These are phyloP conservation scores for Nomada ruficornis DNA, from an alignment of 2,888 invertebrate species.

Conservation along the genomic window DNA sequence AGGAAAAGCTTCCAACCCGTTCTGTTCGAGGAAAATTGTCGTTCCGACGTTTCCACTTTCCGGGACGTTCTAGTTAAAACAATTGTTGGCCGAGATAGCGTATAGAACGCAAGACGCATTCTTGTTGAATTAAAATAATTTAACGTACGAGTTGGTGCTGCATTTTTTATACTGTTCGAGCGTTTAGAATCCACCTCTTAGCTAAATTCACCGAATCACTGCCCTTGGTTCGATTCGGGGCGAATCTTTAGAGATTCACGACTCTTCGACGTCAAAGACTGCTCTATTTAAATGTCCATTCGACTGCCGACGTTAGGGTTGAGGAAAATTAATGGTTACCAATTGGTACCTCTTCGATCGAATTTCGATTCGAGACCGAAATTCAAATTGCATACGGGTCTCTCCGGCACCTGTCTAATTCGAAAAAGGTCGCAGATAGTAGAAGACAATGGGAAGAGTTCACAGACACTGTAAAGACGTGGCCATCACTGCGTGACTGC, in stretches of 20 bases:
- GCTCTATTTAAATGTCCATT: conserved; percentile 46
- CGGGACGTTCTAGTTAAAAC: neutral
- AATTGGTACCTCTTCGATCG: conserved; percentile 29
- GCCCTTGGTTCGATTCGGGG: conserved; percentile 24
- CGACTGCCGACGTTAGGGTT: too few relatives aligned
- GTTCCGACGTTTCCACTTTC: neutral
- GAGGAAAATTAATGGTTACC: conserved; percentile 40
- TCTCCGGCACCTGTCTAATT: conserved; percentile 12
- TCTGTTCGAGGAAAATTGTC: conserved; percentile 37
- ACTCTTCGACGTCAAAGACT: conserved; percentile 71
- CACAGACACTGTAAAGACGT: neutral
- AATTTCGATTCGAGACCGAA: conserved; percentile 18
- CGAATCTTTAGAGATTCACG: neutral
- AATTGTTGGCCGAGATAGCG: conserved; percentile 30
- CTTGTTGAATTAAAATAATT: conserved; percentile 55
- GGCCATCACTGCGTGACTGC: conserved; percentile 18
- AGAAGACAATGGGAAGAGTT: neutral
- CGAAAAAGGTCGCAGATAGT: neutral
- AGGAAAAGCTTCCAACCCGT: conserved; percentile 31
- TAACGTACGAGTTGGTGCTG: conserved; percentile 66
- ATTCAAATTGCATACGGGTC: conserved; percentile 18
- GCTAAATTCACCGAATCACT: conserved; percentile 37
- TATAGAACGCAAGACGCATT: conserved; percentile 10
- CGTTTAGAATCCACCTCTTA: conserved; percentile 42
- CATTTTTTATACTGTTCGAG: conserved; percentile 55